Evolutionary conservation across 2,888 invertebrate genomes (phyloP).

Genomic region (Dorcus hopei): DNA sequence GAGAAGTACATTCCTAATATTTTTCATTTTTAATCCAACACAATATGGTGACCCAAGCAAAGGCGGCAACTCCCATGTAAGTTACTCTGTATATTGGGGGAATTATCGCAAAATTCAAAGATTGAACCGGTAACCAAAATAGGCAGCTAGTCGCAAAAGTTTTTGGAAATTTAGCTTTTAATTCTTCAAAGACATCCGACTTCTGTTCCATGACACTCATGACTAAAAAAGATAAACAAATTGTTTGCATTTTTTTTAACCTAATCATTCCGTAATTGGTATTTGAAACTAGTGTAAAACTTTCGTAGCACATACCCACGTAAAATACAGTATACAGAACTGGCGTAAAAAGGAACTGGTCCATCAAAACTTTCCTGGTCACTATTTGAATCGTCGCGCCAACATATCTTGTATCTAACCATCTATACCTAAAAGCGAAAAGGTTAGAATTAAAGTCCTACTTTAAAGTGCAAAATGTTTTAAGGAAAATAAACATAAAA

Average conservation of each 20-base stretch:
- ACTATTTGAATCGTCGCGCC: conserved; percentile 64
- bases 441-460: not conserved
- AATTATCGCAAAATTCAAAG: conserved; percentile 71
- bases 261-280: not conserved
- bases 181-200: conserved; percentile 67
- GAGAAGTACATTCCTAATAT: not conserved
- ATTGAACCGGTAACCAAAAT: conserved; percentile 82
- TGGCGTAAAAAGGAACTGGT: conserved; percentile 77
- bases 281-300: not conserved
- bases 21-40: conserved; percentile 66
- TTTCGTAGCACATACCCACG: conserved; percentile 52
- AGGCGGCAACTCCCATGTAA: conserved; percentile 74
- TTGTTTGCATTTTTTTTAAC: conserved; percentile 5
- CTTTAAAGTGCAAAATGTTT: conserved; percentile 6
- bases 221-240: conserved; percentile 51
- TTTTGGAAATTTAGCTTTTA: conserved; percentile 65
- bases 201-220: conserved; percentile 74
- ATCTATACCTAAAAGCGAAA: conserved; percentile 66
- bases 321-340: conserved; percentile 68
- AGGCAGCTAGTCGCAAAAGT: conserved; percentile 73
- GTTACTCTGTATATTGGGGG: conserved; percentile 72
- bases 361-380: conserved; percentile 66
- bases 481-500: conserved; percentile 25
- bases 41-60: conserved; percentile 81
- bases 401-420: conserved; percentile 66